Evolutionary conservation across 2,888 invertebrate genomes (phyloP).

Genomic region (Lithodes maja): DNA sequence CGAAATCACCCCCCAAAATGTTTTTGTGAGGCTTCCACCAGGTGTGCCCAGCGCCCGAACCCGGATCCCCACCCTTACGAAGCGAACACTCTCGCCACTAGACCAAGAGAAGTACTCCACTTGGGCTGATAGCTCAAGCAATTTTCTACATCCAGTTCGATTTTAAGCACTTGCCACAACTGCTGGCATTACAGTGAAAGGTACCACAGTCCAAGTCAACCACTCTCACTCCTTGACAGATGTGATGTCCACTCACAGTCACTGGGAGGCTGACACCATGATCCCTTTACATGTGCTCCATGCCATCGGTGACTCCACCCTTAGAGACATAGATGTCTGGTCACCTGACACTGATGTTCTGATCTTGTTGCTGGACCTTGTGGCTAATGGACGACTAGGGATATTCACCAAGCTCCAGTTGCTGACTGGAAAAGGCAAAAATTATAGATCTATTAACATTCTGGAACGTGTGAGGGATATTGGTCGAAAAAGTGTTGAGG

Average conservation of each 20-base stretch:
- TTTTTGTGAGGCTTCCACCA: too few relatives aligned
- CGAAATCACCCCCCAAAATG: too few relatives aligned
- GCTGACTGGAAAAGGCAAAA: background rate
- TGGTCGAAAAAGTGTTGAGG: background rate
- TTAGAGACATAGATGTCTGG: background rate
- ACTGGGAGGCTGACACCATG: background rate
- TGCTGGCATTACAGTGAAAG: background rate
- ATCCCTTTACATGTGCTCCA: background rate
- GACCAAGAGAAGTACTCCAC: too few relatives aligned
- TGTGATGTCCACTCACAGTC: background rate
- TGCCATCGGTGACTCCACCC: constrained; percentile 12
- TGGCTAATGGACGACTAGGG: background rate
- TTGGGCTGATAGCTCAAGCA: too few relatives aligned
- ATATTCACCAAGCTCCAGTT: background rate
- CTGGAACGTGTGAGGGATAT: background rate
- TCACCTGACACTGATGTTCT: background rate
- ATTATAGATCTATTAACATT: background rate
- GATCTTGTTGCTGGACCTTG: background rate
- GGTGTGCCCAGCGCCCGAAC: too few relatives aligned
- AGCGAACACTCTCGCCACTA: too few relatives aligned
- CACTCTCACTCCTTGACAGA: background rate
- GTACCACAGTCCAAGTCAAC: background rate
- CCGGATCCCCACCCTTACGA: too few relatives aligned
- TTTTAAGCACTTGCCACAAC: too few relatives aligned
- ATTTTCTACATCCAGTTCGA: too few relatives aligned